Conservation (phyloP, 2,888 invertebrate species). For the Pheosia tremula region DNA sequence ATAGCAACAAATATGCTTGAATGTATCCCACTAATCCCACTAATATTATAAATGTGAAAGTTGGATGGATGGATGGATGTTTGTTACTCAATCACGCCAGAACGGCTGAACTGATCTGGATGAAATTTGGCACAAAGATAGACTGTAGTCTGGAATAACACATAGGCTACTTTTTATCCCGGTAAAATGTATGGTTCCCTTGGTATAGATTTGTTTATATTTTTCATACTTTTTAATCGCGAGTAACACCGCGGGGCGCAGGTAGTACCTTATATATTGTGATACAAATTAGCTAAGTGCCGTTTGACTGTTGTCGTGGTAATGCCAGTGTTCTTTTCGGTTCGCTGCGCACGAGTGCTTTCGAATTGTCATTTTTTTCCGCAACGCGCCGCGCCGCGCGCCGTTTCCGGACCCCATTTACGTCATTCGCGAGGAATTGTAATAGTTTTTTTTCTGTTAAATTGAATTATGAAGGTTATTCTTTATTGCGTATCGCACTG, state of each 20-base stretch:
- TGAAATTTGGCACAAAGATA: too few relatives aligned
- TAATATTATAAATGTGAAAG: too few relatives aligned
- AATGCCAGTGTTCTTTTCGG: conserved; percentile 31
- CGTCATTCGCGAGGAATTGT: conserved; percentile 53
- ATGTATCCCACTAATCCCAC: too few relatives aligned
- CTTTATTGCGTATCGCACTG: background rate
- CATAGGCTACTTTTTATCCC: too few relatives aligned
- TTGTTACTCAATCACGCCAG: too few relatives aligned
- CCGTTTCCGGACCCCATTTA: conserved; percentile 58
- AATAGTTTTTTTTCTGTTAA: conserved; percentile 12
- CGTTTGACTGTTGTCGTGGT: conserved; percentile 7
- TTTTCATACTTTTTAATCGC: too few relatives aligned
- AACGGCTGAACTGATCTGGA: too few relatives aligned
- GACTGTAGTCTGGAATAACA: too few relatives aligned
- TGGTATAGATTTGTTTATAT: too few relatives aligned
- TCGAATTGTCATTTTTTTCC: conserved; percentile 49
- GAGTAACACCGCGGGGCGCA: too few relatives aligned
- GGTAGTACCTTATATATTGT: background rate
- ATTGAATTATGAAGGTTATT: conserved; percentile 2
- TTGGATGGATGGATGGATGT: too few relatives aligned
- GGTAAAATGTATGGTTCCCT: too few relatives aligned
- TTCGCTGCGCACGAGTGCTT: conserved; percentile 58
- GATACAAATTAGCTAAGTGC: background rate
- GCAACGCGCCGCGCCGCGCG: conserved; percentile 5
- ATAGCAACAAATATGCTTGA: background rate